Evolutionary conservation across 2,113 vertebrate species (phyloP).

Genomic region (Rhea americana): DNA sequence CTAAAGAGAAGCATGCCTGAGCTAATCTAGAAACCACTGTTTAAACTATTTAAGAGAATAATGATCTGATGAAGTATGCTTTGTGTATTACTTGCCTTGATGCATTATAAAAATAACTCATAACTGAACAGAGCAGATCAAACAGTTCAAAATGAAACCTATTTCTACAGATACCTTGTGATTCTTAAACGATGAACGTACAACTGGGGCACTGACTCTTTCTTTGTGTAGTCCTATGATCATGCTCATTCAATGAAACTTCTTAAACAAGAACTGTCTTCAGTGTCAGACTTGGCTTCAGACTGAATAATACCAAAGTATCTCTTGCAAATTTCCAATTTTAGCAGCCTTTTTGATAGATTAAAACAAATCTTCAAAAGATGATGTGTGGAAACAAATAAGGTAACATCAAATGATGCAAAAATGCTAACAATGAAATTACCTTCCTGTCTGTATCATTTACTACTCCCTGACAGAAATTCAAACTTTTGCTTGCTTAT

Average conservation of each 20-base stretch:
- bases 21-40: not conserved
- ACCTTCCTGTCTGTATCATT: not conserved
- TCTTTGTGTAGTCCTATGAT: slow-evolving; percentile 44
- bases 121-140: slow-evolving; percentile 25
- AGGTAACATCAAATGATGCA: not conserved
- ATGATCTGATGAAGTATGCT: slow-evolving; percentile 8
- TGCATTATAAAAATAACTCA: slow-evolving; percentile 45
- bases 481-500: not conserved
- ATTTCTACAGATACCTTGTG: slow-evolving; percentile 10
- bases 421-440: slow-evolving; percentile 16
- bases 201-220: slow-evolving; percentile 21
- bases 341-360: slow-evolving; percentile 47
- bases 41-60: slow-evolving; percentile 9
- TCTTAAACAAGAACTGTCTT: slow-evolving; percentile 49
- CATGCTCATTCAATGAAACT: slow-evolving; percentile 21
- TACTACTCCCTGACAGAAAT: slow-evolving; percentile 17
- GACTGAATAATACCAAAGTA: not conserved
- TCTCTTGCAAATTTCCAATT: slow-evolving; percentile 36
- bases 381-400: not conserved
- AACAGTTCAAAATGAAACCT: slow-evolving; percentile 12
- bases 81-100: slow-evolving; percentile 25
- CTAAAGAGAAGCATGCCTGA: not conserved
- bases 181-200: slow-evolving; percentile 5
- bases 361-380: slow-evolving; percentile 16
- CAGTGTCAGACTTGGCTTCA: not conserved